Percentiles rank a stretch among this genome's conserved stretches.
These are phyloP conservation scores for Zaprionus gabonicus DNA, from an alignment of 1,140 invertebrate genomes.

Conservation along the genomic window DNA sequence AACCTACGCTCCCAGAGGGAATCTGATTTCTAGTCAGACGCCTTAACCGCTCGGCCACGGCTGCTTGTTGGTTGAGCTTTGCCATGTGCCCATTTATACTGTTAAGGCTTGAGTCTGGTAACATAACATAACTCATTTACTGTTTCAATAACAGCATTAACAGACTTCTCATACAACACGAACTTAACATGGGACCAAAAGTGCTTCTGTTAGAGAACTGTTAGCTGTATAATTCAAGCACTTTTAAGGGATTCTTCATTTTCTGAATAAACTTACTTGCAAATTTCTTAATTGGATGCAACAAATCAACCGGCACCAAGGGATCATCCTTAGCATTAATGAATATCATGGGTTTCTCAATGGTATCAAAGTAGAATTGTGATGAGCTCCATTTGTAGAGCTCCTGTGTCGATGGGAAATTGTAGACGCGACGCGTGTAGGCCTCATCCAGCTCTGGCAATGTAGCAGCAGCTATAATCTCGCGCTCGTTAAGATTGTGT, in stretches of 20 bases:
- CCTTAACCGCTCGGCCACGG: conserved; percentile 94
- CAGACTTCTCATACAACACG: not conserved
- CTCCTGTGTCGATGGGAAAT: conserved; percentile 91
- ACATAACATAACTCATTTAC: conserved; percentile 1
- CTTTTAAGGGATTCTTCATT: not conserved
- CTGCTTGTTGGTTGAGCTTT: conserved; percentile 87
- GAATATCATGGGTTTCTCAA: conserved; percentile 93
- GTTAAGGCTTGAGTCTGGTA: not conserved
- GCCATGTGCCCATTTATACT: conserved; percentile 51
- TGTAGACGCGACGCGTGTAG: conserved; percentile 92
- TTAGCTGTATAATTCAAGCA: not conserved
- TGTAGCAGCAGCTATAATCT: conserved; percentile 93
- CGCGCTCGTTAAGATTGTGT: conserved; percentile 89
- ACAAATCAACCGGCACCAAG: conserved; percentile 90
- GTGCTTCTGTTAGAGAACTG: not conserved
- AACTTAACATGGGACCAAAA: not conserved
- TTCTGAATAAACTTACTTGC: conserved; percentile 87
- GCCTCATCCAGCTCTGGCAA: conserved; percentile 94
- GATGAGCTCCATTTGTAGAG: conserved; percentile 94
- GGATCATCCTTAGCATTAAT: conserved; percentile 96
- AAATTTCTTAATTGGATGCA: conserved; percentile 90
- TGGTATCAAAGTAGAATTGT: conserved; percentile 90
- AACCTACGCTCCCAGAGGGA: conserved; percentile 93
- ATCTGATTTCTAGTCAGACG: conserved; percentile 93
- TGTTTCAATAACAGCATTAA: conserved; percentile 16